phyloP scores from a whole-genome alignment of 2,113 vertebrate species.

The Glaucomys volans region DNA sequence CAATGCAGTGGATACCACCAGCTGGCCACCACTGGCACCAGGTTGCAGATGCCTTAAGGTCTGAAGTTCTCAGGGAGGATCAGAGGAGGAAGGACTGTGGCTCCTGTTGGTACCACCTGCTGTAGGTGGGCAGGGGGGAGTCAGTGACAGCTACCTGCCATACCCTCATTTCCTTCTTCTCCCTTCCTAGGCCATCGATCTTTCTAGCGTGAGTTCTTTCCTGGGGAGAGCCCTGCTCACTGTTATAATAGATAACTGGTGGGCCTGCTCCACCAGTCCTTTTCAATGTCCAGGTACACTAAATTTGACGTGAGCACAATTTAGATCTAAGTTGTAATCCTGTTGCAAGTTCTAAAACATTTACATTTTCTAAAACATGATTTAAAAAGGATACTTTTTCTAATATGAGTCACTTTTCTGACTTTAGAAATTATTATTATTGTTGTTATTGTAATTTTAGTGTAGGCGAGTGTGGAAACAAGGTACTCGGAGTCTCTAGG shows the following conservation, averaged over 20 bases:
- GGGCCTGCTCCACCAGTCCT: not conserved
- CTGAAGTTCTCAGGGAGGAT: not conserved
- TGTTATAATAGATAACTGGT: not conserved
- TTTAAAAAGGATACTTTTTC: constrained; percentile 4
- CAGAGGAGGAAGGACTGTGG: not conserved
- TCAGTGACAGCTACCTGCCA: not conserved
- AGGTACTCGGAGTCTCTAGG: not conserved
- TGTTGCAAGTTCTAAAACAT: not conserved
- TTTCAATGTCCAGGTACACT: not conserved
- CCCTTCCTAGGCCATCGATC: not conserved
- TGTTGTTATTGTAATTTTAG: not conserved
- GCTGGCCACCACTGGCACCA: not conserved
- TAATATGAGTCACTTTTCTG: not conserved
- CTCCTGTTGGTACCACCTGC: not conserved
- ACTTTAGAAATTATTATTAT: not conserved
- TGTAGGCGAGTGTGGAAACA: constrained; percentile 3
- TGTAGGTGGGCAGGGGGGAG: not conserved
- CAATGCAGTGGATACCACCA: not conserved
- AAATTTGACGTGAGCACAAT: not conserved
- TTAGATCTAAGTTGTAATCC: not conserved
- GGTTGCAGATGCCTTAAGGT: not conserved
- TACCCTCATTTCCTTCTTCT: not conserved
- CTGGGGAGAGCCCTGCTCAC: not conserved
- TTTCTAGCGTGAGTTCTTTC: not conserved
- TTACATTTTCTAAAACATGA: constrained; percentile 22